A percentile compares a stretch with the other conserved stretches of the same genome.
phyloP scores from a whole-genome alignment of 2,888 invertebrate genomes.

The Gymnocheta viridis region DNA sequence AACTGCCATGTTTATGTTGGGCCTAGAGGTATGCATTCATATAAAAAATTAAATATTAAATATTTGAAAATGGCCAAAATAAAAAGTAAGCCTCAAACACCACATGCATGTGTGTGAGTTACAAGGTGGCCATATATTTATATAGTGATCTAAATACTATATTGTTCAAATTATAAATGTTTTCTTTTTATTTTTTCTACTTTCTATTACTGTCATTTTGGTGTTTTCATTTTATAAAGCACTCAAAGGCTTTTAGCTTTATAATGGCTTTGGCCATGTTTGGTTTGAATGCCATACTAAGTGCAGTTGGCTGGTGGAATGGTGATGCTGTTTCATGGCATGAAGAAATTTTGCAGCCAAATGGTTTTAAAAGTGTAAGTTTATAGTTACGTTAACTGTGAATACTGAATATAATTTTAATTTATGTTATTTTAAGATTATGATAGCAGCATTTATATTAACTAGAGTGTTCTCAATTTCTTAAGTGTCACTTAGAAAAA shows the following conservation, averaged over 20 bases:
- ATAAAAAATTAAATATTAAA: not conserved
- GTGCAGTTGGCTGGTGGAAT: constrained; percentile 79
- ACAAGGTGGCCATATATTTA: constrained; percentile 34
- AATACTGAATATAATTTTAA: not conserved
- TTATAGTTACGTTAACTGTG: not conserved
- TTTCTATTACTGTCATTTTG: not conserved
- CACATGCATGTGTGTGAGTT: too few relatives aligned
- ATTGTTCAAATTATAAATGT: constrained; percentile 5
- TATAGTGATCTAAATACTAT: constrained; percentile 2
- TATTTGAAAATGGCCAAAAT: constrained; percentile 11
- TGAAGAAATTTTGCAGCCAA: constrained; percentile 79
- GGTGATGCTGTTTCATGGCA: constrained; percentile 80
- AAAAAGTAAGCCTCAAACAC: not conserved
- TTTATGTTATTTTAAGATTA: not conserved
- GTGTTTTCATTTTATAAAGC: constrained; percentile 72
- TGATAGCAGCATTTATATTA: not conserved
- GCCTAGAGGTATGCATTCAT: constrained; percentile 82
- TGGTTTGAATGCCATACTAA: constrained; percentile 80
- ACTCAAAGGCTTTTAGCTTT: constrained; percentile 81
- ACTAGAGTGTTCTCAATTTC: not conserved
- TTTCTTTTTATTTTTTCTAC: not conserved
- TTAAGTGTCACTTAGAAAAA: too few relatives aligned
- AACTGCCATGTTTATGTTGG: constrained; percentile 84
- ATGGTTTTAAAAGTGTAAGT: constrained; percentile 80
- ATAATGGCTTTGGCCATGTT: constrained; percentile 81